Conservation (phyloP, 2,797 vertebrate species). For the Ataeniobius toweri region DNA sequence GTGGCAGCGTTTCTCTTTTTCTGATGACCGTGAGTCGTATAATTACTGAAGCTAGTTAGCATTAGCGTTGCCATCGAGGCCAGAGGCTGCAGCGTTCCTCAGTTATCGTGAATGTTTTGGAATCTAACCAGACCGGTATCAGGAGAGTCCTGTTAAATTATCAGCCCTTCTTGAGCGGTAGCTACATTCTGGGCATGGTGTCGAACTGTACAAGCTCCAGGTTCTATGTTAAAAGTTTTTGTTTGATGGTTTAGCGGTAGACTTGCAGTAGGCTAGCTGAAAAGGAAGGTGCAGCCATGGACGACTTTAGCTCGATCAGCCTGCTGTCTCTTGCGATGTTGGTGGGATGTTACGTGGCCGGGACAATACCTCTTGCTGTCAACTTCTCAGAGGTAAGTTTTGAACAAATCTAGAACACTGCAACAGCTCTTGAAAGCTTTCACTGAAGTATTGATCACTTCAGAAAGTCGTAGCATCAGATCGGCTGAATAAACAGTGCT, state of each 20-base stretch:
- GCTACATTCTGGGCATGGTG: conserved; percentile 31
- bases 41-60: conserved; percentile 50
- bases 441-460: not conserved
- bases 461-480: not conserved
- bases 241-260: conserved; percentile 44
- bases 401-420: not conserved
- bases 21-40: not conserved
- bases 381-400: conserved; percentile 97
- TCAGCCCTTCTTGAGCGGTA: not conserved
- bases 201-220: not conserved
- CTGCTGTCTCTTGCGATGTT: conserved; percentile 95
- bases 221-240: conserved; percentile 10
- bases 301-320: conserved; percentile 94
- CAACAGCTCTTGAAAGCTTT: too few relatives aligned
- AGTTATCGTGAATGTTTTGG: conserved; percentile 51
- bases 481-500: not conserved
- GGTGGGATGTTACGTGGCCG: conserved; percentile 96
- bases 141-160: not conserved
- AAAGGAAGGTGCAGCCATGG: conserved; percentile 81
- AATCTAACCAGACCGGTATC: not conserved
- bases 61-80: conserved; percentile 57
- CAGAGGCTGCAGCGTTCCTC: conserved; percentile 24
- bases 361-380: conserved; percentile 94
- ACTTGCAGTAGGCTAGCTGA: conserved; percentile 24
- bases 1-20: not conserved